These are phyloP conservation scores for Entomyzon cyanotis DNA, from an alignment of 2,113 vertebrate species.

Conservation along the genomic window DNA sequence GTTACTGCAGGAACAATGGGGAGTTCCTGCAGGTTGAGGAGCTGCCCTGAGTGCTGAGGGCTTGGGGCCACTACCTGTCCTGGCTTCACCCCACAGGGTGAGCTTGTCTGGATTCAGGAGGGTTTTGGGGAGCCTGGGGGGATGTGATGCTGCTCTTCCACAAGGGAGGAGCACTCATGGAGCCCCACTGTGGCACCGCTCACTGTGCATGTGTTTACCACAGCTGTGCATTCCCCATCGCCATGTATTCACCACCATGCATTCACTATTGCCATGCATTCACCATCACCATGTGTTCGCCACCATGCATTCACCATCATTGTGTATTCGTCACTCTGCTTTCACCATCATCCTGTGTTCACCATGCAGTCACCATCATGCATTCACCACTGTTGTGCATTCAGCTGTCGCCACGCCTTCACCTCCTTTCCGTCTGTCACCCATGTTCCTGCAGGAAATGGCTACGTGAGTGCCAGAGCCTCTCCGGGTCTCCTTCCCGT, in stretches of 20 bases:
- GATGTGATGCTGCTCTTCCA: rapidly evolving
- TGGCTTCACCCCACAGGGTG: background rate
- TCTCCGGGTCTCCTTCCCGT: conserved; percentile 93
- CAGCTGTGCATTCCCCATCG: background rate
- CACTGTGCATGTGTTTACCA: rapidly evolving
- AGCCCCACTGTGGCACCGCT: rapidly evolving
- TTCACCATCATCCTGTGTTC: background rate
- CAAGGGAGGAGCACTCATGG: rapidly evolving
- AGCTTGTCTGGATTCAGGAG: background rate
- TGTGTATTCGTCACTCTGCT: background rate
- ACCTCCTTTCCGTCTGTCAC: background rate
- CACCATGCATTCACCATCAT: background rate
- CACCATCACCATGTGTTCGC: too few species aligned
- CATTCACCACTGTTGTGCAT: background rate
- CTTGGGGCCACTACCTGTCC: background rate
- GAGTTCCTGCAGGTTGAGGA: background rate
- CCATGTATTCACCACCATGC: background rate
- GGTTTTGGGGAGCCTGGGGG: background rate
- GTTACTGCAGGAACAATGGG: background rate
- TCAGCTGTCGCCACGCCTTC: rapidly evolving
- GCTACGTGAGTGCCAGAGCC: conserved; percentile 92
- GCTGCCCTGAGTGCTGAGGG: background rate
- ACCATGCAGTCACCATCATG: background rate
- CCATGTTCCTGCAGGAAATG: conserved; percentile 80
- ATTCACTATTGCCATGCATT: background rate